These are phyloP conservation scores for Diadema setosum DNA, from an alignment of 35 echinoderm and acorn worm species.

Conservation along the genomic window DNA sequence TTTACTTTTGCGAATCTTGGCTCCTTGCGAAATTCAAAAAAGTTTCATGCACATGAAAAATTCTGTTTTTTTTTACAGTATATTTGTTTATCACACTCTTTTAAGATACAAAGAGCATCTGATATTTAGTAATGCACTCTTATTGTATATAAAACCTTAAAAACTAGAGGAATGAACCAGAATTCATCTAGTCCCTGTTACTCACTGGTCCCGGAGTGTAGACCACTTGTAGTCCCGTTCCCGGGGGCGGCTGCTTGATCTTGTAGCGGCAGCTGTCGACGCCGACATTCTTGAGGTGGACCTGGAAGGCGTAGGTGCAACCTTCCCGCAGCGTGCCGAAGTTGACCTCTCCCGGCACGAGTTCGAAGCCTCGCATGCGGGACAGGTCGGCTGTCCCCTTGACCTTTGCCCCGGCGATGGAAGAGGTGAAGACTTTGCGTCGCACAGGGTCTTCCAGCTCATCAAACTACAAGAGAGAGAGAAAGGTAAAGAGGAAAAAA, in stretches of 20 bases:
- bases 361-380: slow-evolving; percentile 78
- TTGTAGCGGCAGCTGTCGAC: slow-evolving; percentile 91
- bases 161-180: too few relatives aligned
- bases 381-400: slow-evolving; percentile 41
- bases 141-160: too few relatives aligned
- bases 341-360: slow-evolving; percentile 82
- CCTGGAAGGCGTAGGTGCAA: slow-evolving; percentile 80
- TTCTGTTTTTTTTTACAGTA: too few relatives aligned
- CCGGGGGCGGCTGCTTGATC: slow-evolving; percentile 88
- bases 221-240: slow-evolving; percentile 80
- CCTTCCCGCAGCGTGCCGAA: slow-evolving; percentile 85
- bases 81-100: too few relatives aligned
- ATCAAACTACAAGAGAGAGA: slow-evolving; percentile 43
- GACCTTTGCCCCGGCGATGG: slow-evolving; percentile 66
- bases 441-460: slow-evolving; percentile 83
- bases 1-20: too few relatives aligned
- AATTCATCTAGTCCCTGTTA: too few relatives aligned
- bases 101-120: too few relatives aligned
- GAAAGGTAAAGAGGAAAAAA: not conserved
- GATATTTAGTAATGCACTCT: too few relatives aligned
- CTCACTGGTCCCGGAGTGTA: slow-evolving; percentile 94
- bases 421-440: slow-evolving; percentile 81
- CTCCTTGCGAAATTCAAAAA: too few relatives aligned
- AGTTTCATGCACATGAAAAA: too few relatives aligned
- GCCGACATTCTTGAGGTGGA: slow-evolving; percentile 86